Evolutionary conservation across 2,888 invertebrate genomes (phyloP).

Genomic region (Agrenia bidenticulata): DNA sequence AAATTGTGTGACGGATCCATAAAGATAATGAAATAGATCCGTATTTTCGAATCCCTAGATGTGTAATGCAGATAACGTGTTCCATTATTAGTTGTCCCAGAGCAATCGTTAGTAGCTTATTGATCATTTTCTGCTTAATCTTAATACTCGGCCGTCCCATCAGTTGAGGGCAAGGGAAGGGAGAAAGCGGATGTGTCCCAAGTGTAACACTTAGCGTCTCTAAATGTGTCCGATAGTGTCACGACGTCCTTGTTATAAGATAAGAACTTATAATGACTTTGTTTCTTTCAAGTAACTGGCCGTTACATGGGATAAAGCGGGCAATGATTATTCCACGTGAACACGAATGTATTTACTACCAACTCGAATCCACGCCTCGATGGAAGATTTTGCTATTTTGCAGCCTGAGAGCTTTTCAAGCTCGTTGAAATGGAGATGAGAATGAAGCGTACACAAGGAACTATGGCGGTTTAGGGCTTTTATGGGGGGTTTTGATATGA

Average conservation of each 20-base stretch:
- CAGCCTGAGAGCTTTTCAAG: neutral
- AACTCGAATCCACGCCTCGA: neutral
- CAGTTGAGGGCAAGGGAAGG: neutral
- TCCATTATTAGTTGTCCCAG: neutral
- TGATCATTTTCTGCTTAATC: constrained; percentile 8
- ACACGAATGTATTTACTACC: neutral
- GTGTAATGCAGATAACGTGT: neutral
- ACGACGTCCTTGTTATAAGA: neutral
- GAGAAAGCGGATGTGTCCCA: constrained; percentile 9
- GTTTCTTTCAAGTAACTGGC: neutral
- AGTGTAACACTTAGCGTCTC: neutral
- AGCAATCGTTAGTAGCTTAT: constrained; percentile 5
- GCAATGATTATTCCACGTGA: constrained; percentile 2
- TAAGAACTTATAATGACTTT: neutral
- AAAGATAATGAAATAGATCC: constrained; percentile 11
- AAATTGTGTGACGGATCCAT: constrained; percentile 15
- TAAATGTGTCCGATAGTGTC: neutral
- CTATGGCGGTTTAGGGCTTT: neutral
- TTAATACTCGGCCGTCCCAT: neutral
- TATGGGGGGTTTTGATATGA: constrained; percentile 12
- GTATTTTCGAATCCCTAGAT: neutral
- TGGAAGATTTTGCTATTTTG: too few relatives aligned
- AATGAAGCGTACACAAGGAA: constrained; percentile 1
- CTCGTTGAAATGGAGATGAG: constrained; percentile 30
- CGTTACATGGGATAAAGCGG: neutral